Evolutionary conservation across 2,113 vertebrate genomes (phyloP).

Genomic region (Gavia stellata): DNA sequence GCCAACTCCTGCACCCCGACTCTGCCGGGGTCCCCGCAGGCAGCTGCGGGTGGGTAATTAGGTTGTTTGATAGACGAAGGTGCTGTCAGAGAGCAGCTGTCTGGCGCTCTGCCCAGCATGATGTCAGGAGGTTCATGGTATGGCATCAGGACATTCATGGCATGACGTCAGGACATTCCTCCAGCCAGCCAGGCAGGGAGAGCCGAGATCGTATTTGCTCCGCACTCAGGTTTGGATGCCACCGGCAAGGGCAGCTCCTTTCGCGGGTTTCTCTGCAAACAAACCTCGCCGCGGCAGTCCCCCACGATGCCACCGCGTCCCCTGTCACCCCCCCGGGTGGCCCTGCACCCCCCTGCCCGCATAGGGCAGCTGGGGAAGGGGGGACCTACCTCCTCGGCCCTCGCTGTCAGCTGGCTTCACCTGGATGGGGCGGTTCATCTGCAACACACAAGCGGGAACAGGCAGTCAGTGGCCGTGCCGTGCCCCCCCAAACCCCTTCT

Average conservation of each 20-base stretch:
- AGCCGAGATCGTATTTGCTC: background rate
- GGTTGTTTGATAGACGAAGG: background rate
- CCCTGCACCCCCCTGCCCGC: rapidly evolving
- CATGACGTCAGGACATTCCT: background rate
- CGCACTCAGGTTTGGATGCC: background rate
- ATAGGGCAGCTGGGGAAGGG: rapidly evolving
- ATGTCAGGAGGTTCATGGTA: background rate
- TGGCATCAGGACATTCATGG: background rate
- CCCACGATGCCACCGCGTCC: rapidly evolving
- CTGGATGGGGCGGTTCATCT: constrained; percentile 99
- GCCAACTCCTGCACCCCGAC: rapidly evolving
- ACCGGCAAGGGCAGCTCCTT: background rate
- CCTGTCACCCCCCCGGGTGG: rapidly evolving
- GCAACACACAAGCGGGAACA: constrained; percentile 51
- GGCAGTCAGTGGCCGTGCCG: background rate
- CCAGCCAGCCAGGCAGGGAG: background rate
- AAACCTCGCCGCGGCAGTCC: background rate
- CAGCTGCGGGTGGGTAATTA: background rate
- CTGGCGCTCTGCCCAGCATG: background rate
- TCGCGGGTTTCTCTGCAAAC: background rate
- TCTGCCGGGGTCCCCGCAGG: rapidly evolving
- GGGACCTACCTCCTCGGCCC: constrained; percentile 95
- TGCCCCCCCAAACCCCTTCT: background rate
- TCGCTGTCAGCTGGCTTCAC: constrained; percentile 99
- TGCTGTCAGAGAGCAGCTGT: rapidly evolving